Evolutionary conservation across 1,140 invertebrate genomes (phyloP).

Genomic region (Coelopa frigida): DNA sequence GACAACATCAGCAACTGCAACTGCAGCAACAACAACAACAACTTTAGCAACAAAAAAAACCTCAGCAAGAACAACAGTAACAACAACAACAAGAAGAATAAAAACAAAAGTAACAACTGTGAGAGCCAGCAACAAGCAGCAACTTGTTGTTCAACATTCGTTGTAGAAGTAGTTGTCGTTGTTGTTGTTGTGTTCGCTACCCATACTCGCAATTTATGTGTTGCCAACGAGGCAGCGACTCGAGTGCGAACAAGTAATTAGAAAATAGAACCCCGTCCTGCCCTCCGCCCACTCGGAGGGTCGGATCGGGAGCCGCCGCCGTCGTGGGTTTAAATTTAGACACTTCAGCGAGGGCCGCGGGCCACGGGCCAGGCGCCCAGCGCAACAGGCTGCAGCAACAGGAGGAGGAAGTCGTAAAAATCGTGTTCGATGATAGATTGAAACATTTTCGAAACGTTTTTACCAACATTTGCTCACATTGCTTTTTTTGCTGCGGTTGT

Average conservation of each 20-base stretch:
- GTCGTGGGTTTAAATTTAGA: too few relatives aligned
- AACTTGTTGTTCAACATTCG: too few relatives aligned
- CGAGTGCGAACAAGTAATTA: conserved; percentile 42
- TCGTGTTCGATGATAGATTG: conserved; percentile 3
- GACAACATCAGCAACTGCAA: too few relatives aligned
- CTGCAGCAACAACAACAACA: too few relatives aligned
- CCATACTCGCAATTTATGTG: conserved; percentile 41
- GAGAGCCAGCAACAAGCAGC: too few relatives aligned
- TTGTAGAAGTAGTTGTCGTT: neutral
- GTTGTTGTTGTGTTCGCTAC: conserved; percentile 15
- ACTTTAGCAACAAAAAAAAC: too few relatives aligned
- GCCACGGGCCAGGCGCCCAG: too few relatives aligned
- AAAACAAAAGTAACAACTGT: too few relatives aligned
- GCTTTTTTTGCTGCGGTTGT: conserved; percentile 3
- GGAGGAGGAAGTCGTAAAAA: neutral
- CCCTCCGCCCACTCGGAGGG: conserved; percentile 14
- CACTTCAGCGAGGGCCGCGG: too few relatives aligned
- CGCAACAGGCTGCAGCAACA: conserved; percentile 6
- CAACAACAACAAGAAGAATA: too few relatives aligned
- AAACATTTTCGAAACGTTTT: conserved; percentile 4
- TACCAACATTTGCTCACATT: conserved; percentile 5
- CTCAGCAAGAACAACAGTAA: too few relatives aligned
- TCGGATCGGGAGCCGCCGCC: conserved; percentile 1
- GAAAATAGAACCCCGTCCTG: conserved; percentile 36
- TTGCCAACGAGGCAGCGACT: conserved; percentile 30